A percentile compares a stretch with the other conserved stretches of the same genome.
Evolutionary conservation across 2,113 vertebrate species (phyloP).

Genomic region (Petromus typicus): DNA sequence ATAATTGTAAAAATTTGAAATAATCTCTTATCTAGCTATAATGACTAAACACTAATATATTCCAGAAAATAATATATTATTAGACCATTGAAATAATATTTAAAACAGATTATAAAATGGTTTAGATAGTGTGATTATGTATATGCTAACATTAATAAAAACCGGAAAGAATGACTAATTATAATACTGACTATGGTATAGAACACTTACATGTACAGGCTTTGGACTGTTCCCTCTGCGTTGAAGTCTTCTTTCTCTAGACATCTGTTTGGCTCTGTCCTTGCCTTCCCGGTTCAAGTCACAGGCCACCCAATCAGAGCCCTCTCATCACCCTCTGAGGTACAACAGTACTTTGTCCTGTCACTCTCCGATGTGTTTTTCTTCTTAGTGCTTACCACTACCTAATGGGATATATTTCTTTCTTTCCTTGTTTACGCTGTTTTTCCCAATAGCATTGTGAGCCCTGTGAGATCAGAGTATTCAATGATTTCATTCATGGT

Average conservation of each 20-base stretch:
- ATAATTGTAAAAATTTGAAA: background rate
- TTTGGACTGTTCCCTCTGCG: background rate
- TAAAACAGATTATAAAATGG: slow-evolving; percentile 10
- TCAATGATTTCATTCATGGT: background rate
- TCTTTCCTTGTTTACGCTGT: background rate
- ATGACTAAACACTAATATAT: background rate
- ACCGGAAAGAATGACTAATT: background rate
- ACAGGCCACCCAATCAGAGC: background rate
- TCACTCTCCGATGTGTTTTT: background rate
- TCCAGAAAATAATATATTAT: background rate
- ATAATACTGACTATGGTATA: background rate
- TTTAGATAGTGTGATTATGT: background rate
- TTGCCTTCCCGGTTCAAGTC: background rate
- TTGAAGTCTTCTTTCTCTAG: background rate
- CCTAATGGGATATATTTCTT: background rate
- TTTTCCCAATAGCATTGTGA: background rate
- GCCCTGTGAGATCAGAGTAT: background rate
- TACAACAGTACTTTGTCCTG: background rate
- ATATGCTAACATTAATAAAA: background rate
- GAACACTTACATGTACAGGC: background rate
- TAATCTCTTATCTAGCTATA: background rate
- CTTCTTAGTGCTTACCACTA: background rate
- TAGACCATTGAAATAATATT: background rate
- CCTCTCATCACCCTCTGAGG: background rate
- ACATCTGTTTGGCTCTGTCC: background rate